Evolutionary conservation across 1,140 invertebrate genomes (phyloP), one percentile per base, ranked within the genome.

Genomic region (Pseudomyrmex concolor): DNA sequence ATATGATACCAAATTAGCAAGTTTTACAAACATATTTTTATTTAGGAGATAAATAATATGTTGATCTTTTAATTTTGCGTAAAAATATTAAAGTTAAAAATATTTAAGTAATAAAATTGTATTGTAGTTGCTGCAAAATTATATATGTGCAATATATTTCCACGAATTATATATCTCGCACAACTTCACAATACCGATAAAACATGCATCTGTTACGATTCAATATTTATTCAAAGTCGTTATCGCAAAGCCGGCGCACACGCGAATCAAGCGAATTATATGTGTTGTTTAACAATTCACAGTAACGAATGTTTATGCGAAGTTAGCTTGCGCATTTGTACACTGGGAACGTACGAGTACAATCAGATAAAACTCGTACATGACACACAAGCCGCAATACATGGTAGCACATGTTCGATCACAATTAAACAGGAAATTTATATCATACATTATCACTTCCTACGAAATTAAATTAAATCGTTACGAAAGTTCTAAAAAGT

Each of bases 381-480:
- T 22, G 17, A 66, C n/a, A 57, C 9, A 57, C 45, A 43, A 76
- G 43, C 22, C 15, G 9, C 51, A 60, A 55, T 9, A 15, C 5
- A 19, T 9, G 15, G 4, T 1, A 43, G 19, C n/a, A 77, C 5
- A 55, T 12, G 15, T 9, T 54, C 13, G 55, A 68, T 13, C 10
- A 43, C 10, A 5, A 25, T 71, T 59, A 34, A 8, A 22, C 17
- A 2, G 5, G 1, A 59, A 59, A 19, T 71, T 70, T 55, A 48
- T 0, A 15, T 34, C 43, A 34, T 5, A 34, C 34, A 71, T 70
- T 25, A 17, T 15, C 3, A 17, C 70, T 50, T 59, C 10, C 13
- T 15, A n/a, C 10, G 48, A 81, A 81, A 88, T 88, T 81, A 59
- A 81, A 84, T 84, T 72, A 84, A 15, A 25, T 63, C 17, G 9